A percentile compares a stretch with the other conserved stretches of the same genome.
These are phyloP conservation scores for Pristis pectinata DNA, from an alignment of 2,797 vertebrate genomes.

Conservation along the genomic window DNA sequence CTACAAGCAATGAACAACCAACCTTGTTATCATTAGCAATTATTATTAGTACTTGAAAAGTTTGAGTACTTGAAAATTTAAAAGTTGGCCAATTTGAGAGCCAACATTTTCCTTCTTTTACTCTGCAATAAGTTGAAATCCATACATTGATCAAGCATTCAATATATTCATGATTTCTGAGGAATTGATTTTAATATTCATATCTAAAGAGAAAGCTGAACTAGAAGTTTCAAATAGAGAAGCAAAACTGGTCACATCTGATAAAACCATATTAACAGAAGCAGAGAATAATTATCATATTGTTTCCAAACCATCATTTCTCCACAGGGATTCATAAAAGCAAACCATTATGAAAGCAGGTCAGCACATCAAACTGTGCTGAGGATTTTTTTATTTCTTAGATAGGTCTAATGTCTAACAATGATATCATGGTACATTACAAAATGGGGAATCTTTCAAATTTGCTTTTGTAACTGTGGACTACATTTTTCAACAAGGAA, in stretches of 20 bases:
- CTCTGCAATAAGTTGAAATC: neutral
- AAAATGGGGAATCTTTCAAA: neutral
- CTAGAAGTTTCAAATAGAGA: neutral
- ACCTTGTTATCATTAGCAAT: neutral
- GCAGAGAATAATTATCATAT: neutral
- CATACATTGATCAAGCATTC: neutral
- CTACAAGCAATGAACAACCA: neutral
- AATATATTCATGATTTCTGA: neutral
- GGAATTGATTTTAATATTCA: neutral
- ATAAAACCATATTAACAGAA: neutral
- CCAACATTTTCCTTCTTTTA: neutral
- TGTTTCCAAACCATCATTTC: neutral
- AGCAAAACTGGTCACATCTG: neutral
- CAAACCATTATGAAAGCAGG: neutral
- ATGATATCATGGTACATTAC: neutral
- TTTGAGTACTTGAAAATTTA: neutral
- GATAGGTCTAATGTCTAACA: neutral
- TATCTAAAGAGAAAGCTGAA: neutral
- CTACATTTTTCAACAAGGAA: neutral
- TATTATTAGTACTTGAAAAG: no score
- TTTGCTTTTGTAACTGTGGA: neutral
- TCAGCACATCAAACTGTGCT: neutral
- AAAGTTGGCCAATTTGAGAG: neutral
- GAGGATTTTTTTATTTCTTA: neutral
- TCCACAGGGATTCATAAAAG: neutral